Conservation (phyloP, 2,888 invertebrate genomes). For the Elysia crispata region DNA sequence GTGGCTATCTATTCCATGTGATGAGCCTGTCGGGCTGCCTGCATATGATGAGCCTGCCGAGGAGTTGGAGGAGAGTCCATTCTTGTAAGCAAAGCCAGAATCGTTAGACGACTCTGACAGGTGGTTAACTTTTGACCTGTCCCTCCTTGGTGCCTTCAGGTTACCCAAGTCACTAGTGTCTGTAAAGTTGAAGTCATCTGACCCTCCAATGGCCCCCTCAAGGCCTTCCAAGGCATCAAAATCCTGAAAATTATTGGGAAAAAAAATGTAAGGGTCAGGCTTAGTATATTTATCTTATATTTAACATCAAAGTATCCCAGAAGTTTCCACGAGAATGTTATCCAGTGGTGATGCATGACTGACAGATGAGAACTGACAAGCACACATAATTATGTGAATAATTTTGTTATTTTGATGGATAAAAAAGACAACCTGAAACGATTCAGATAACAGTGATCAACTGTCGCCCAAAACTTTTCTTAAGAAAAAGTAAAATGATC, state of each 20-base stretch:
- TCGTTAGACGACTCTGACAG: slow-evolving; percentile 46
- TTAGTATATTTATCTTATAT: too few relatives aligned
- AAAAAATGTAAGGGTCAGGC: too few relatives aligned
- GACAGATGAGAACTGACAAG: too few relatives aligned
- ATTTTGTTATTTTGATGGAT: too few relatives aligned
- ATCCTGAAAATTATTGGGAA: slow-evolving; percentile 59
- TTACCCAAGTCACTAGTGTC: background rate
- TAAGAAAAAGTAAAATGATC: too few relatives aligned
- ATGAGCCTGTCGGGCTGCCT: slow-evolving; percentile 39
- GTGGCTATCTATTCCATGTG: background rate
- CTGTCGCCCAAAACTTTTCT: too few relatives aligned
- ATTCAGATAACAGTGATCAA: too few relatives aligned
- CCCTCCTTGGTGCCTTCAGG: slow-evolving; percentile 14
- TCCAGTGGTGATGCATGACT: too few relatives aligned
- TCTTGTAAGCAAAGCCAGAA: slow-evolving; percentile 42
- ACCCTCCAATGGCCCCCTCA: slow-evolving; percentile 73
- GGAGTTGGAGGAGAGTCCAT: slow-evolving; percentile 39
- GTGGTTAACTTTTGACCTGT: slow-evolving; percentile 29
- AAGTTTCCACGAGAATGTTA: too few relatives aligned
- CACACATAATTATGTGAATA: too few relatives aligned
- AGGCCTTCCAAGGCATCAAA: slow-evolving; percentile 71
- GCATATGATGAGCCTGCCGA: slow-evolving; percentile 34
- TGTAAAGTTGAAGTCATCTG: slow-evolving; percentile 30
- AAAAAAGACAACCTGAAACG: too few relatives aligned
- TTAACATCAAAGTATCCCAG: too few relatives aligned